Evolutionary conservation across 1,140 invertebrate species (phyloP).

Genomic region (Pseudomyrmex dendroicus): DNA sequence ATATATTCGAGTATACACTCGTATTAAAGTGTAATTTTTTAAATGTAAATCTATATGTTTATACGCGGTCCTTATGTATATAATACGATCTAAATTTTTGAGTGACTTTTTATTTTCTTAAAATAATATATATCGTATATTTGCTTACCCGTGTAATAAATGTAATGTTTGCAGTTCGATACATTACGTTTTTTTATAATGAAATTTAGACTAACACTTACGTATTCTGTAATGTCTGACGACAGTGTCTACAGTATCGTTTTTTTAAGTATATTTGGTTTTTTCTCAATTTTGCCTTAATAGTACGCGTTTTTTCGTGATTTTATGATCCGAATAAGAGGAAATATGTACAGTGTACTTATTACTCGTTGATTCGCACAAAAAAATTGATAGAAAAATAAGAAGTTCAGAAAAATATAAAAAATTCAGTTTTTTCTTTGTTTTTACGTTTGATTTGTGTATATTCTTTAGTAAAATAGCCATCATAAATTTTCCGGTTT

Average conservation of each 20-base stretch:
- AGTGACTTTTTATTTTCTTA: conserved; percentile 14
- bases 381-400: conserved; percentile 28
- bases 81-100: conserved; percentile 17
- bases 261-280: not conserved
- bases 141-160: not conserved
- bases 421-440: not conserved
- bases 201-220: conserved; percentile 25
- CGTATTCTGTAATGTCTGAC: conserved; percentile 2
- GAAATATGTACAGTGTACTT: conserved; percentile 15
- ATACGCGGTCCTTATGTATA: not conserved
- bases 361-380: not conserved
- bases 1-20: not conserved
- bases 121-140: conserved; percentile 18
- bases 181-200: conserved; percentile 2
- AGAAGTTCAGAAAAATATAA: conserved; percentile 28
- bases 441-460: not conserved
- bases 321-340: not conserved
- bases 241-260: not conserved
- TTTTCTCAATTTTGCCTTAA: conserved; percentile 6
- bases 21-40: conserved; percentile 5
- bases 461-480: not conserved
- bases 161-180: conserved; percentile 15
- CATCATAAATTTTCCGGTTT: not conserved
- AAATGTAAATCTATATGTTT: conserved; percentile 39
- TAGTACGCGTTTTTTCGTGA: not conserved